A percentile compares a stretch with the other conserved stretches of the same genome.
phyloP scores from a whole-genome alignment of 2,888 invertebrate species.

The Sericinus montela region DNA sequence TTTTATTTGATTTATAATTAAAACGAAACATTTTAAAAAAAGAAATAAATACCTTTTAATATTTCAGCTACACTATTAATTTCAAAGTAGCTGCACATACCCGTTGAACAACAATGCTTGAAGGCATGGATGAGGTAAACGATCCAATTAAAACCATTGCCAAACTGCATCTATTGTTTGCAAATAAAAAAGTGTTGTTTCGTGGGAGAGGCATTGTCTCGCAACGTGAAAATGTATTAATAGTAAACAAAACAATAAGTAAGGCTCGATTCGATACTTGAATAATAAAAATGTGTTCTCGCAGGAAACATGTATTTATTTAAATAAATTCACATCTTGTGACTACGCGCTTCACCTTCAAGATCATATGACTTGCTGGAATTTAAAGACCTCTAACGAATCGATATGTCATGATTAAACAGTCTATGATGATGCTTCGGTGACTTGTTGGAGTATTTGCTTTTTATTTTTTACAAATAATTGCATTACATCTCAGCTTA shows the following conservation, averaged over 20 bases:
- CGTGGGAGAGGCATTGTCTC: slow-evolving; percentile 55
- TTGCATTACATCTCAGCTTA: too few relatives aligned
- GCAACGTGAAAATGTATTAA: slow-evolving; percentile 38
- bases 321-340: slow-evolving; percentile 7
- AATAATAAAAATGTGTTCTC: slow-evolving; percentile 15
- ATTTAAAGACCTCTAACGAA: slow-evolving; percentile 15
- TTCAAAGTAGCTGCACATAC: too few relatives aligned
- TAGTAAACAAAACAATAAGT: slow-evolving; percentile 33
- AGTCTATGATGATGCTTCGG: too few relatives aligned
- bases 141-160: slow-evolving; percentile 35
- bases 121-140: slow-evolving; percentile 2
- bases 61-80: too few relatives aligned
- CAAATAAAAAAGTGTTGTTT: slow-evolving; percentile 39
- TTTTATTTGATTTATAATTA: too few relatives aligned
- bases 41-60: too few relatives aligned
- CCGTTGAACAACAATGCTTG: too few relatives aligned
- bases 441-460: too few relatives aligned
- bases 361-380: slow-evolving; percentile 11
- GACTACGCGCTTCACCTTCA: slow-evolving; percentile 10
- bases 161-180: slow-evolving; percentile 52
- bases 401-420: background rate
- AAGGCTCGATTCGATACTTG: slow-evolving; percentile 32
- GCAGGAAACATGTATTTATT: background rate
- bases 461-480: too few relatives aligned
- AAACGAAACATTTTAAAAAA: too few relatives aligned